phyloP scores from a whole-genome alignment of 2,888 invertebrate species.

The Perithous albicinctus region DNA sequence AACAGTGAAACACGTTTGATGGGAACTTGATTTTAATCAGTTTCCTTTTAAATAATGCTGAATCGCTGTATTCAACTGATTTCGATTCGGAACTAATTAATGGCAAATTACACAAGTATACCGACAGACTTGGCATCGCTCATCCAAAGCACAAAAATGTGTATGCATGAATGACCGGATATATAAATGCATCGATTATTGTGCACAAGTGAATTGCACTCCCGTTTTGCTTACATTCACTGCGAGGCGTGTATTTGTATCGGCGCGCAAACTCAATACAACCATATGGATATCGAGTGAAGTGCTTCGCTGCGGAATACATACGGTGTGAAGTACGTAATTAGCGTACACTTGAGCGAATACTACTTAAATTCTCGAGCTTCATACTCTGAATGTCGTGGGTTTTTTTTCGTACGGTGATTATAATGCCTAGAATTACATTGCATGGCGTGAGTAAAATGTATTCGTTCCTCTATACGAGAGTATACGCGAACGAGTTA shows the following conservation, averaged over 20 bases:
- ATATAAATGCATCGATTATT: conserved; percentile 13
- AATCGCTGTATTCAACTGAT: neutral
- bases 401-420: conserved; percentile 71
- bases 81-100: neutral
- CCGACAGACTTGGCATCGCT: conserved; percentile 2
- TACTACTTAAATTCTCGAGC: conserved; percentile 40
- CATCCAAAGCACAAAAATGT: neutral
- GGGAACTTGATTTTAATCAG: neutral
- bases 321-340: conserved; percentile 74
- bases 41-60: neutral
- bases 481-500: conserved; percentile 66
- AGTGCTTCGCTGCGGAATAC: conserved; percentile 47
- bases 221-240: neutral
- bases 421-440: conserved; percentile 77
- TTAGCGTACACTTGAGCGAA: conserved; percentile 73
- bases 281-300: conserved; percentile 40
- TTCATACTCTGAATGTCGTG: conserved; percentile 50
- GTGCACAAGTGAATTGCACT: conserved; percentile 7
- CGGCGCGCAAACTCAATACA: conserved; percentile 8
- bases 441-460: conserved; percentile 74
- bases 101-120: neutral
- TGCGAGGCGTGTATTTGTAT: neutral
- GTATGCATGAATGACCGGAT: neutral
- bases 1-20: neutral
- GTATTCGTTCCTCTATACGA: conserved; percentile 65